A percentile compares a stretch with the other conserved stretches of the same genome.
Evolutionary conservation across 2,797 vertebrate species (phyloP).

Genomic region (Leucoraja ocellata): DNA sequence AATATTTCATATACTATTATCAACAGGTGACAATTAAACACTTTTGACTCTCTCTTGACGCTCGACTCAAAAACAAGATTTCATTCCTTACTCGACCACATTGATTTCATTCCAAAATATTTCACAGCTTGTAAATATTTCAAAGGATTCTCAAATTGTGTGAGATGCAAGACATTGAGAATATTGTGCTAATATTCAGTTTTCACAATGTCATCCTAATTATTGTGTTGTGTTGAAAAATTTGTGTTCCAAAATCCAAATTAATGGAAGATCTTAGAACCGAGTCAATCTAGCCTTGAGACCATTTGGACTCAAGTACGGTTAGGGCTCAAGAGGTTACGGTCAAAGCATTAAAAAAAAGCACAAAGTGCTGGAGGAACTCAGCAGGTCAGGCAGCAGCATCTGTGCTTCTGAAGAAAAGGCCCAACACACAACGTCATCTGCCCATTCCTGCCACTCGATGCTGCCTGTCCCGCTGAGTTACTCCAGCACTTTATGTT

Average conservation of each 20-base stretch:
- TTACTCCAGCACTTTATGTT: too few species aligned
- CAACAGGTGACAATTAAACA: too few species aligned
- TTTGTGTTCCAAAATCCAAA: neutral
- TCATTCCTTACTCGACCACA: neutral
- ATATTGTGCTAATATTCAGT: neutral
- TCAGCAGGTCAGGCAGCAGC: too few species aligned
- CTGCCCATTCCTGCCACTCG: too few species aligned
- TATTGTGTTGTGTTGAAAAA: neutral
- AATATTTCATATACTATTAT: too few species aligned
- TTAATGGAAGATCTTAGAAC: neutral
- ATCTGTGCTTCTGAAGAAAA: too few species aligned
- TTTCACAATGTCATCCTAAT: neutral
- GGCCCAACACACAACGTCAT: too few species aligned
- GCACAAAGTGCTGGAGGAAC: too few species aligned
- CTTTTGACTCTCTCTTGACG: too few species aligned
- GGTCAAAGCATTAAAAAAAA: neutral
- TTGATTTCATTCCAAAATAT: neutral
- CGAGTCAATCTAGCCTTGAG: neutral
- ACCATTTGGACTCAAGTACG: neutral
- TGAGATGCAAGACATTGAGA: neutral
- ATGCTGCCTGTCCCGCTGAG: too few species aligned
- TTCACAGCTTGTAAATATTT: neutral
- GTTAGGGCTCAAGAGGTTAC: neutral
- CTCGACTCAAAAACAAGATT: neutral
- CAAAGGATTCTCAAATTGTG: too few species aligned